These are phyloP conservation scores for Thecophora atra DNA, from an alignment of 2,888 invertebrate species.

Conservation along the genomic window DNA sequence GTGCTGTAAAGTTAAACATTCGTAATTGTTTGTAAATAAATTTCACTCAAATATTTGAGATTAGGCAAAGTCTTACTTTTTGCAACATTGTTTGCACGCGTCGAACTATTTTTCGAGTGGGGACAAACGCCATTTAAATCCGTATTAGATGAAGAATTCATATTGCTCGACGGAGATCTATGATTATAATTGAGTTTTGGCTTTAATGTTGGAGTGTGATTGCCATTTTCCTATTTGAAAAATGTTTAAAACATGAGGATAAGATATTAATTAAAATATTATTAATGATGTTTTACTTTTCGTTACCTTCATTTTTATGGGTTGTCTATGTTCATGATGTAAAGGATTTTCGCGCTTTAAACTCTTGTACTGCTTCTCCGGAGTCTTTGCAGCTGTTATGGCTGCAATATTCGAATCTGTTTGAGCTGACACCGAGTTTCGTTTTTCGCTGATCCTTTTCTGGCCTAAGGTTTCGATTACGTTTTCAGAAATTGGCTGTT, in stretches of 20 bases:
- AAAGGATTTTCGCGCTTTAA: constrained; percentile 54
- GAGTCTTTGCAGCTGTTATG: constrained; percentile 52
- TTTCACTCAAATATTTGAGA: background rate
- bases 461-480: background rate
- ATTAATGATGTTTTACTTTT: too few relatives aligned
- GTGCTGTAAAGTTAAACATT: constrained; percentile 46
- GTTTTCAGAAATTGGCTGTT: constrained; percentile 40
- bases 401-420: constrained; percentile 60
- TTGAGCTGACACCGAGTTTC: constrained; percentile 64
- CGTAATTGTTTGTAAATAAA: background rate
- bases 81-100: constrained; percentile 55
- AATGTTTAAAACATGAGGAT: background rate
- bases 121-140: constrained; percentile 65
- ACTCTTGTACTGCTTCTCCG: constrained; percentile 54
- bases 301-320: constrained; percentile 51
- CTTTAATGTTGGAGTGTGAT: constrained; percentile 59
- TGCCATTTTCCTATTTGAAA: constrained; percentile 55
- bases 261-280: too few relatives aligned
- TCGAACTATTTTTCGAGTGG: constrained; percentile 41
- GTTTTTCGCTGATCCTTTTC: constrained; percentile 54
- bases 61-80: too few relatives aligned
- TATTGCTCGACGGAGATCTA: constrained; percentile 62
- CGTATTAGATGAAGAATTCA: constrained; percentile 61
- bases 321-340: constrained; percentile 58
- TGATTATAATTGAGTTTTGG: constrained; percentile 59